A percentile compares a stretch with the other conserved stretches of the same genome.
These are phyloP conservation scores for Nibea coibor DNA, from an alignment of 2,113 vertebrate species.

Conservation along the genomic window DNA sequence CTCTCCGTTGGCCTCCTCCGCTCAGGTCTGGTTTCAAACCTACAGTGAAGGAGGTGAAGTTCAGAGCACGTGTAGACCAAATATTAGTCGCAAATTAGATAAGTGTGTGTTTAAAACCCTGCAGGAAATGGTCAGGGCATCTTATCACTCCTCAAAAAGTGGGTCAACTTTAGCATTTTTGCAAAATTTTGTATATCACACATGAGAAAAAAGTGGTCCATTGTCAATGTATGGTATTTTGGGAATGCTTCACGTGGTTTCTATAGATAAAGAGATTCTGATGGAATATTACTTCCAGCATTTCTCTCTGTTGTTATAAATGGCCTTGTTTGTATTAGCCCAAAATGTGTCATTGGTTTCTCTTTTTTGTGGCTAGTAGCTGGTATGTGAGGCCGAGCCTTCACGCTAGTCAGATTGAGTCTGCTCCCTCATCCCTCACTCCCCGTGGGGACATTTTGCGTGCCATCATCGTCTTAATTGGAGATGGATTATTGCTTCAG, in stretches of 20 bases:
- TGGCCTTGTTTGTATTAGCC: slow-evolving; percentile 40
- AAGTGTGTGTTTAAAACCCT: slow-evolving; percentile 16
- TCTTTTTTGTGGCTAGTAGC: slow-evolving; percentile 62
- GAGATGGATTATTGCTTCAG: slow-evolving; percentile 34
- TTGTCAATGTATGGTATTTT: slow-evolving; percentile 15
- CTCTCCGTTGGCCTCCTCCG: neutral
- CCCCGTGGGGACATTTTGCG: slow-evolving; percentile 20
- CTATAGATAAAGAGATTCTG: slow-evolving; percentile 40
- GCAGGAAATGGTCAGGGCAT: slow-evolving; percentile 4
- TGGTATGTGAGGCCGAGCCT: slow-evolving; percentile 55
- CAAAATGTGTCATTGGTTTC: slow-evolving; percentile 40
- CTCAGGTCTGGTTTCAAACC: slow-evolving; percentile 32
- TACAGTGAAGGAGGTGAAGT: slow-evolving; percentile 32
- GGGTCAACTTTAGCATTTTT: too few relatives aligned
- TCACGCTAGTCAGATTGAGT: slow-evolving; percentile 45
- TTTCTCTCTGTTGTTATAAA: slow-evolving; percentile 52
- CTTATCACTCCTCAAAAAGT: neutral
- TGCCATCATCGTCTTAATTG: slow-evolving; percentile 51
- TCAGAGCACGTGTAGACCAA: neutral
- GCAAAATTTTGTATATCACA: neutral
- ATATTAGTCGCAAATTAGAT: slow-evolving; percentile 11
- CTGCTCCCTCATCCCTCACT: slow-evolving; percentile 21
- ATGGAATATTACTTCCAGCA: slow-evolving; percentile 37
- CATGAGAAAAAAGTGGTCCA: neutral
- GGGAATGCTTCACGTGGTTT: slow-evolving; percentile 40